Base-by-base conservation (phyloP, 2,797 vertebrate genomes). In the Trematomus bernacchii region DNA sequence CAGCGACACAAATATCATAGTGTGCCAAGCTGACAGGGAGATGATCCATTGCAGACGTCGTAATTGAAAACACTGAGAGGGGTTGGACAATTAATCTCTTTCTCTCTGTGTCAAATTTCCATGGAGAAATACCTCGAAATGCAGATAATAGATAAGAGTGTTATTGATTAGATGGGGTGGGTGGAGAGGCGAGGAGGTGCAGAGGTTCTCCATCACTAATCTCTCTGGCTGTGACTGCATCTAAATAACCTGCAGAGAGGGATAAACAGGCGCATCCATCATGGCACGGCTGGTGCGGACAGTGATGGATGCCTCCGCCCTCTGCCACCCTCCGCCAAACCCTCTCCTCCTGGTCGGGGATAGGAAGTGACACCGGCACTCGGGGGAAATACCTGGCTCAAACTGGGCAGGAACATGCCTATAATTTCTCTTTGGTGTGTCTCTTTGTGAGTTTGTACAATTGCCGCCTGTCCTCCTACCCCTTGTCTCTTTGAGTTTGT, bases 221-320 rank as follows among this genome's bases (percentile, higher is more conserved):
- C 91, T 89, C 84, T 85, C 85, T 82, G 79, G 82, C 87, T 87
- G 86, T 78, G 87, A 89, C 92, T 90, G 93, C 93, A 92, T 94
- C 94, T 93, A 93, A 95, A 95, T 94, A 94, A 94, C 94, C 93
- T 92, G 89, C 91, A 92, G 92, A 91, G 82, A 84, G 86, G 90
- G 87, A 93, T 94, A 93, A 95, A 94, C 93, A 93, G 92, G 77
- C 62, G 61, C 92, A 95, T 95, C 90, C 91, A 94, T 95, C 93
- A 94, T 74, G 62, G 85, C 82, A 85, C 46, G 75, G 73, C 82
- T 71, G 68, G 71, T 23, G 58, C 52, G 55, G 92, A 93, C 93
- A 92, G 82, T 93, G 94, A 95, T 91, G 87, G 93, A 95, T 95
- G 90, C 37, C 77, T 83, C 67, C 65, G 43, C 84, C 85, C 83